A percentile compares a stretch with the other conserved stretches of the same genome.
Conservation (phyloP, 2,888 invertebrate species). For the Tryphoninae sp. region DNA sequence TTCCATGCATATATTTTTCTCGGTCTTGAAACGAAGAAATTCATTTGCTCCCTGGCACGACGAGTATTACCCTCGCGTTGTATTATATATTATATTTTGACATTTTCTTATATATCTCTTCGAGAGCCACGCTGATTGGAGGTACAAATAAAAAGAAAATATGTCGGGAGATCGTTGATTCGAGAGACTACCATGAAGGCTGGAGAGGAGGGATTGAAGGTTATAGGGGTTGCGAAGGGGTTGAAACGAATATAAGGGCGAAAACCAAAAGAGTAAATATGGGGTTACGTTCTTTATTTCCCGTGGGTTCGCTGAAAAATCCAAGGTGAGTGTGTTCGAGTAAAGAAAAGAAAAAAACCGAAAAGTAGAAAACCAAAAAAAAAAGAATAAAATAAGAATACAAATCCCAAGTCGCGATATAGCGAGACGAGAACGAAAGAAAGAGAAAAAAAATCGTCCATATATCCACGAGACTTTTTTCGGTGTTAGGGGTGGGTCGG, state of each 20-base stretch:
- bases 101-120: constrained; percentile 1
- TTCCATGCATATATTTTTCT: neutral
- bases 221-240: neutral
- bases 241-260: constrained; percentile 11
- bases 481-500: neutral
- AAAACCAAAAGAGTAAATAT: constrained; percentile 48
- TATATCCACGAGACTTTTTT: neutral
- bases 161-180: neutral
- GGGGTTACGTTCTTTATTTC: constrained; percentile 49
- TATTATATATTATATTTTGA: constrained; percentile 11
- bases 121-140: constrained; percentile 16
- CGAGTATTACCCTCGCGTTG: neutral
- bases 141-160: neutral
- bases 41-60: neutral
- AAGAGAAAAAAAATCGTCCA: neutral
- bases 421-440: neutral
- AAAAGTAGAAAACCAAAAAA: neutral
- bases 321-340: neutral
- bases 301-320: constrained; percentile 31
- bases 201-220: neutral
- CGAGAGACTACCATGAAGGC: neutral
- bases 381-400: too few relatives aligned
- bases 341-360: neutral
- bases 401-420: too few relatives aligned
- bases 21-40: neutral